These are phyloP conservation scores for Hippolais icterina DNA, from an alignment of 2,113 vertebrate species.

Conservation along the genomic window DNA sequence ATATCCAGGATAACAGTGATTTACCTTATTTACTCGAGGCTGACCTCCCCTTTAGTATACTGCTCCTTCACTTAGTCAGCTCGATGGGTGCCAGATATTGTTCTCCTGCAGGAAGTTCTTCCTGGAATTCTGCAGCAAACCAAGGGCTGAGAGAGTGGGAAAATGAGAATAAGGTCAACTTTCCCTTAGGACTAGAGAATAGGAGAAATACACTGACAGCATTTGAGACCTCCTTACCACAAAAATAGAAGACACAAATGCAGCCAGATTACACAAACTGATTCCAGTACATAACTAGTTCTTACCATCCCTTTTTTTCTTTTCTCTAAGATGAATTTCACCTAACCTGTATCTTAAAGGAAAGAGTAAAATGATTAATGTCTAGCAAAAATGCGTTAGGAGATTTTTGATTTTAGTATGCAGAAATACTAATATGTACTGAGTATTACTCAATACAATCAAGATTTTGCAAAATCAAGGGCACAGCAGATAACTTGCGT, in stretches of 20 bases:
- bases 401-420: neutral
- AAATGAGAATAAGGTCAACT: constrained; percentile 73
- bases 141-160: constrained; percentile 62
- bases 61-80: constrained; percentile 71
- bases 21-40: constrained; percentile 59
- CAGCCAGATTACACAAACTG: constrained; percentile 31
- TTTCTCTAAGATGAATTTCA: neutral
- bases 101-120: constrained; percentile 75
- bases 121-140: constrained; percentile 73
- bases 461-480: constrained; percentile 18
- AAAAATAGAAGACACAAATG: constrained; percentile 59
- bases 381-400: neutral
- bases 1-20: constrained; percentile 61
- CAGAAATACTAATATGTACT: neutral
- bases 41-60: constrained; percentile 67
- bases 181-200: constrained; percentile 69
- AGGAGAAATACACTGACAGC: constrained; percentile 54
- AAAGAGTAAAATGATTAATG: neutral
- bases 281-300: constrained; percentile 35
- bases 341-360: neutral
- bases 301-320: neutral
- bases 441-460: neutral
- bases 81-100: constrained; percentile 68
- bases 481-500: neutral
- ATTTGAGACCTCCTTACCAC: constrained; percentile 56